phyloP scores from a whole-genome alignment of 2,113 vertebrate genomes.

The Collichthys lucidus region DNA sequence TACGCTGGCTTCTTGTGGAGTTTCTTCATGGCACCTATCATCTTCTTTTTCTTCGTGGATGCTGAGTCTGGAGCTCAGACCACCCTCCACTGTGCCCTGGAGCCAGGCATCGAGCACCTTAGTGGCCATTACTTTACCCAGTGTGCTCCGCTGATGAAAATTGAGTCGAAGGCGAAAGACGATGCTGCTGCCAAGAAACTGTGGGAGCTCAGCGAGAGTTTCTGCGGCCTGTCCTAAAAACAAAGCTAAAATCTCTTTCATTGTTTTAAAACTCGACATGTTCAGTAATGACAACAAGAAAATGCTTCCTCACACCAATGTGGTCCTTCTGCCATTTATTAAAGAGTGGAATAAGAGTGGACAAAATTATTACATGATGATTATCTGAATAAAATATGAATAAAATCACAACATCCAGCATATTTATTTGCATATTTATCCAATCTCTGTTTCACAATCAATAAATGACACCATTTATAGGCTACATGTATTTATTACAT shows the following conservation, averaged over 20 bases:
- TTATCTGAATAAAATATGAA: too few relatives aligned
- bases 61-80: constrained; percentile 62
- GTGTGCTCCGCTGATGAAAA: neutral
- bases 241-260: neutral
- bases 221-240: constrained; percentile 40
- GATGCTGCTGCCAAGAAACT: constrained; percentile 55
- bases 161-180: constrained; percentile 58
- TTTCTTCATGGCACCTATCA: neutral
- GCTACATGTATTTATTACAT: too few relatives aligned
- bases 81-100: constrained; percentile 63
- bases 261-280: too few relatives aligned
- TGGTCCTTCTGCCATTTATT: too few relatives aligned
- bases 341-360: too few relatives aligned
- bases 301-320: too few relatives aligned
- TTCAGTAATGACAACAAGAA: too few relatives aligned
- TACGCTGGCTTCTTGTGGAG: neutral
- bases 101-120: constrained; percentile 58
- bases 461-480: too few relatives aligned
- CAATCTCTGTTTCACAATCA: too few relatives aligned
- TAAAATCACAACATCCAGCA: too few relatives aligned
- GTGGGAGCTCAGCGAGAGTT: constrained; percentile 68
- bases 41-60: constrained; percentile 32
- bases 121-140: constrained; percentile 55
- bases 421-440: too few relatives aligned
- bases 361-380: too few relatives aligned